Base-by-base conservation (phyloP, 2,888 invertebrate species). In the Diploptera punctata region DNA sequence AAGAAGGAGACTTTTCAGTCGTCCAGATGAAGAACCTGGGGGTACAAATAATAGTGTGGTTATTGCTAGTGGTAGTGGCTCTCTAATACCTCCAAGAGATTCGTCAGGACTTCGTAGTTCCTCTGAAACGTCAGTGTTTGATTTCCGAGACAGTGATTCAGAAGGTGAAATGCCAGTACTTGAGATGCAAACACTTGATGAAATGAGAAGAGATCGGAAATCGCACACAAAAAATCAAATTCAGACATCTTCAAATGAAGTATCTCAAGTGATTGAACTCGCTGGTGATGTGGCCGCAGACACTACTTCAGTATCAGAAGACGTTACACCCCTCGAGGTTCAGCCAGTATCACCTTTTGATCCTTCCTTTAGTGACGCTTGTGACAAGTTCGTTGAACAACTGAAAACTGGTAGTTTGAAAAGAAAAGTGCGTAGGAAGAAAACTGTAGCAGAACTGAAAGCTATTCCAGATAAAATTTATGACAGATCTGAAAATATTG, bases 311-410 rank as follows among this genome's bases (percentile, higher is more conserved):
- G 62, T 70, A 21, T 24, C 60, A 26, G 10, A 3, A 57, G 60
- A 47, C n/a, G 18, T 1, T 13, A 47, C 26, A 19, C 18, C 29
- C 3, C 4, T 38, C 16, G 38, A 29, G 16, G 33, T 33, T 10
- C 33, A 43, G 3, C 38, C 68, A 21, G 54, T 49, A 4, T 67
- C 70, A 13, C 62, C 71, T 9, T 16, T 71, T 24, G 75, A 87
- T 78, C 81, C 85, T 69, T 82, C 85, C 79, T 94, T 93, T 89
- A 87, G 87, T 67, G 89, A 85, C 79, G 88, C 93, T 19, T 93
- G 93, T 83, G 92, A 93, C 82, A 91, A 86, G 82, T 92, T 94
- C 80, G 88, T 93, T 82, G 91, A 93, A 80, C 92, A 93, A 81
- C 82, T 94, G 60, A 88, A 88, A 81, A 86, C 81, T 76, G 87